A percentile compares a stretch with the other conserved stretches of the same genome.
Conservation (phyloP, 2,113 vertebrate species). For the Amphiprion ocellaris region DNA sequence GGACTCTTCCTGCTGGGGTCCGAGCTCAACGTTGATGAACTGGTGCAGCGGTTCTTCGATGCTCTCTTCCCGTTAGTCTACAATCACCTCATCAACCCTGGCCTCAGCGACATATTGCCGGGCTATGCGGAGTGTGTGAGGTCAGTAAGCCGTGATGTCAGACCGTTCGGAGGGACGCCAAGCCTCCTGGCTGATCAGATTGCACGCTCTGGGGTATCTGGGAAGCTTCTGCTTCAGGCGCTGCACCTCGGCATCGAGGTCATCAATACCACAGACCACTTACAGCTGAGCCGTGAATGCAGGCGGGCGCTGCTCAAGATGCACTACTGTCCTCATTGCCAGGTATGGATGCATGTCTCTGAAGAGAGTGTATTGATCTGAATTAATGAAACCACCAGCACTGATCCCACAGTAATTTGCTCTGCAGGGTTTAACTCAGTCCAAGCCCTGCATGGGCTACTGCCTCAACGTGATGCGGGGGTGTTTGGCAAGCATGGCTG, state of each 20-base stretch:
- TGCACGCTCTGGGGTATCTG: conserved; percentile 80
- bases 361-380: conserved; percentile 35
- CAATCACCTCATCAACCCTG: conserved; percentile 84
- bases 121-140: conserved; percentile 87
- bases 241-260: conserved; percentile 92
- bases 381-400: conserved; percentile 29
- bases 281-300: conserved; percentile 89
- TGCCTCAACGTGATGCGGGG: conserved; percentile 91
- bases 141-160: conserved; percentile 73
- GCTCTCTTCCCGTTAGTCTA: conserved; percentile 90
- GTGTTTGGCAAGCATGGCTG: conserved; percentile 89
- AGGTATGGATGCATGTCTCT: conserved; percentile 60
- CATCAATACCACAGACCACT: conserved; percentile 92
- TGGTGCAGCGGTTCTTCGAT: conserved; percentile 90
- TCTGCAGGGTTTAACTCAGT: conserved; percentile 81
- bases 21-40: conserved; percentile 85
- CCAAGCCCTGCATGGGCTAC: conserved; percentile 92
- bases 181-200: conserved; percentile 81
- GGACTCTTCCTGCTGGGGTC: conserved; percentile 90
- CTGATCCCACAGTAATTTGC: conserved; percentile 36
- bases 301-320: conserved; percentile 88
- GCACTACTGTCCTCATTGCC: conserved; percentile 91
- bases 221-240: conserved; percentile 88
- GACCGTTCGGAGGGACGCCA: conserved; percentile 84
- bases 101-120: conserved; percentile 73